A percentile compares a stretch with the other conserved stretches of the same genome.
These are phyloP conservation scores for Vombatus ursinus DNA, from an alignment of 2,113 vertebrate species.

Conservation along the genomic window DNA sequence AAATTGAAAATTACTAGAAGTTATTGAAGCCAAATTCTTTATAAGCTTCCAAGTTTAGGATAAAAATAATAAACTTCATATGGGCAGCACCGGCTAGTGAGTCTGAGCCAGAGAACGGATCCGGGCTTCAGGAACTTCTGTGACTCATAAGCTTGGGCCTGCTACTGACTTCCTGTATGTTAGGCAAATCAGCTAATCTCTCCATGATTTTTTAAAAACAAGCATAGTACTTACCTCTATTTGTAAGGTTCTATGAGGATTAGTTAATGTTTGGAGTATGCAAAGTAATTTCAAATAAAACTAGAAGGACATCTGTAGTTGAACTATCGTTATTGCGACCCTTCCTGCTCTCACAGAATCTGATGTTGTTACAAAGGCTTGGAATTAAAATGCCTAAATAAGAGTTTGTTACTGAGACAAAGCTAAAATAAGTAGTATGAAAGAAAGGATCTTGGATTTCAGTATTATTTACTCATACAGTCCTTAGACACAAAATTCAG, in stretches of 20 bases:
- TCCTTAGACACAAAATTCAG: background rate
- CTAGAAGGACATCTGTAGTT: conserved; percentile 27
- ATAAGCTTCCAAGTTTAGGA: background rate
- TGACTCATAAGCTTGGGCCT: conserved; percentile 9
- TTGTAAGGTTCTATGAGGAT: background rate
- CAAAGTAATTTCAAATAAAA: conserved; percentile 62
- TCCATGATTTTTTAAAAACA: background rate
- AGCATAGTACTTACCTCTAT: conserved; percentile 40
- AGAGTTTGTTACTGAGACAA: background rate
- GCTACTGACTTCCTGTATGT: conserved; percentile 22
- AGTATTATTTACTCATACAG: background rate
- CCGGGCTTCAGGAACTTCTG: conserved; percentile 40
- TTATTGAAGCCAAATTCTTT: conserved; percentile 7
- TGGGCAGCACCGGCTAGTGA: background rate
- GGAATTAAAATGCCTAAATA: background rate
- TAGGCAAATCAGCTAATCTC: conserved; percentile 58
- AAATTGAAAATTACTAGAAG: conserved; percentile 3
- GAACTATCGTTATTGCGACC: conserved; percentile 47
- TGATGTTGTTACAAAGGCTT: background rate
- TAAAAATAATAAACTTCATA: background rate
- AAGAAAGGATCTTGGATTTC: background rate
- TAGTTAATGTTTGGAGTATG: conserved; percentile 48
- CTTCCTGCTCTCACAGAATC: background rate
- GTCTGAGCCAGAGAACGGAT: background rate
- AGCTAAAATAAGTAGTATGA: background rate